phyloP scores from a whole-genome alignment of 2,888 invertebrate genomes.

The Sympetrum striolatum region DNA sequence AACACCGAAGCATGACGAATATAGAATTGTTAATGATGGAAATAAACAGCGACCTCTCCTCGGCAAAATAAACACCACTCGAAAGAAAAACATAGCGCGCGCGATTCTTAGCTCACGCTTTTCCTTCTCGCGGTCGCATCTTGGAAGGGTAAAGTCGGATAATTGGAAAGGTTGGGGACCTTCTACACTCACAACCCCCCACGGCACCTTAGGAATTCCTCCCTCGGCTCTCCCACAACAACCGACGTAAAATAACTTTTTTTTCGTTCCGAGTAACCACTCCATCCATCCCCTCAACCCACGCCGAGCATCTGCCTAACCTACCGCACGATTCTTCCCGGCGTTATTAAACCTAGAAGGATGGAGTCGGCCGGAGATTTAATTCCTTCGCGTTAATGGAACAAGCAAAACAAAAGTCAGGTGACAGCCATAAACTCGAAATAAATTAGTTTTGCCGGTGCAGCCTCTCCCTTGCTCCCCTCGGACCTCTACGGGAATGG shows the following conservation, averaged over 20 bases:
- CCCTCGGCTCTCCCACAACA: not conserved
- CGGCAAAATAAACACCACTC: too few relatives aligned
- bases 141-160: not conserved
- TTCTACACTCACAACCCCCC: not conserved
- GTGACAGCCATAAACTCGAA: not conserved
- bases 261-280: not conserved
- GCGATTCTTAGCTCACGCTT: not conserved
- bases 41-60: too few relatives aligned
- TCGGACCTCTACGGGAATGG: not conserved
- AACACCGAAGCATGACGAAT: too few relatives aligned
- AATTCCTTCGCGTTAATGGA: not conserved
- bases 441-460: not conserved
- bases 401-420: not conserved
- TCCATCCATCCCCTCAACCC: not conserved
- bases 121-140: not conserved
- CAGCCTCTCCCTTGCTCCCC: not conserved
- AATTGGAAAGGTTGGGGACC: not conserved
- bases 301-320: not conserved
- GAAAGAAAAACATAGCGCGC: not conserved
- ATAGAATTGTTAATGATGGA: too few relatives aligned
- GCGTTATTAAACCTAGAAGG: not conserved
- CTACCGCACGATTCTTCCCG: not conserved
- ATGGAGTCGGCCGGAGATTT: not conserved
- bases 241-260: not conserved
- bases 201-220: not conserved